Evolutionary conservation across 2,888 invertebrate species (phyloP).

Genomic region (Nephrotoma appendiculata): DNA sequence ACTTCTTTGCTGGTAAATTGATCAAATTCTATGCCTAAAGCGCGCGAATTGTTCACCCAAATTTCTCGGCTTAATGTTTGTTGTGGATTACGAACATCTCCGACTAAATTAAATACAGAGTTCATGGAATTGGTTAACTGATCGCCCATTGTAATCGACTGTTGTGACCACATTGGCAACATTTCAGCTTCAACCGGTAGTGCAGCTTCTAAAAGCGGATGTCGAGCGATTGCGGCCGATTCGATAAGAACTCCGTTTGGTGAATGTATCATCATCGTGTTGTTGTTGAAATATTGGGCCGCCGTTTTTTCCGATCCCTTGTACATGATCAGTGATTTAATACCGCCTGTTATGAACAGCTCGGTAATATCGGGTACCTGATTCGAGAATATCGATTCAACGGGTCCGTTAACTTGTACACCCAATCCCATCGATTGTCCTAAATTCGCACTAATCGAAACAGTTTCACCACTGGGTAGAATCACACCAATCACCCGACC

Average conservation of each 20-base stretch:
- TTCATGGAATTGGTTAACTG: conserved; percentile 62
- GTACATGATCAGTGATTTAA: conserved; percentile 51
- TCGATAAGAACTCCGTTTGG: conserved; percentile 61
- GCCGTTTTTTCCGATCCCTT: conserved; percentile 58
- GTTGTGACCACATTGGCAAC: conserved; percentile 80
- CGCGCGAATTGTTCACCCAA: conserved; percentile 81
- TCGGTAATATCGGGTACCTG: conserved; percentile 41
- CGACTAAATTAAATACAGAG: conserved; percentile 66
- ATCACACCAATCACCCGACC: conserved; percentile 77
- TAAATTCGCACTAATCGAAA: conserved; percentile 62
- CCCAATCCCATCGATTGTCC: conserved; percentile 63
- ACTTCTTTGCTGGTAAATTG: conserved; percentile 81
- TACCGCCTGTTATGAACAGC: conserved; percentile 47
- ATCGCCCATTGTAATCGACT: conserved; percentile 63
- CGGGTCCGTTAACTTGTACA: conserved; percentile 50
- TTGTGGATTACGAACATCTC: conserved; percentile 72
- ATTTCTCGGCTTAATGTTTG: conserved; percentile 71
- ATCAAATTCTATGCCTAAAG: conserved; percentile 85
- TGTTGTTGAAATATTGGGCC: conserved; percentile 62
- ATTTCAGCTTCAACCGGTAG: conserved; percentile 80
- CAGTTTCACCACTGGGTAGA: conserved; percentile 81
- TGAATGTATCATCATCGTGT: conserved; percentile 58
- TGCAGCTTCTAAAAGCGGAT: conserved; percentile 69
- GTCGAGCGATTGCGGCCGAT: conserved; percentile 64
- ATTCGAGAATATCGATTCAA: conserved; percentile 39